A percentile compares a stretch with the other conserved stretches of the same genome.
Conservation (phyloP, 2,797 vertebrate genomes). For the Malacoctenus gilli region DNA sequence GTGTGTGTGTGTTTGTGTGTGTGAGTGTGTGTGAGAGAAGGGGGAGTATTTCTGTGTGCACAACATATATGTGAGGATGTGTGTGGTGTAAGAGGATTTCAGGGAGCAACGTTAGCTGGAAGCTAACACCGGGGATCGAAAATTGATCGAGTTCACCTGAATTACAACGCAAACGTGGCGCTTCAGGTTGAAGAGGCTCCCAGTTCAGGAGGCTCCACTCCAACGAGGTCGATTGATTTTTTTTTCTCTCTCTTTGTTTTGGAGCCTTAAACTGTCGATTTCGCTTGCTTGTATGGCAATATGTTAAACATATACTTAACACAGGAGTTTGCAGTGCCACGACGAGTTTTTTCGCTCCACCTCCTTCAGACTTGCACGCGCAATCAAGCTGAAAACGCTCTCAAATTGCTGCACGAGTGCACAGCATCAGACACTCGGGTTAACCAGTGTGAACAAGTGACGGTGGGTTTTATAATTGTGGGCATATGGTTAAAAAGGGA, state of each 20-base stretch:
- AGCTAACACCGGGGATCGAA: slow-evolving; percentile 14
- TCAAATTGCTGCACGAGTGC: background rate
- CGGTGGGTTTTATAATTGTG: background rate
- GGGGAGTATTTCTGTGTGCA: slow-evolving; percentile 15
- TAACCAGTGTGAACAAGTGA: background rate
- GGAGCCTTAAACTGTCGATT: too few species aligned
- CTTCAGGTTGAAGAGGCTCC: too few species aligned
- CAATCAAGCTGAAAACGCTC: background rate
- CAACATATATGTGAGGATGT: slow-evolving; percentile 13
- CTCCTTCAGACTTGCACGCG: too few species aligned
- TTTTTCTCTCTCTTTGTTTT: too few species aligned
- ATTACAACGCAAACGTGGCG: background rate
- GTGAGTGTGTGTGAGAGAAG: slow-evolving; percentile 21
- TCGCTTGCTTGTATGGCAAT: too few species aligned
- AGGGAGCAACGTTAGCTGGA: slow-evolving; percentile 27
- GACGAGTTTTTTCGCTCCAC: too few species aligned
- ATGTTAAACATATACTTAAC: too few species aligned
- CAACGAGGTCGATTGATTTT: too few species aligned
- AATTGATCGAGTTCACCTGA: slow-evolving; percentile 39
- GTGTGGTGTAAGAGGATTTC: slow-evolving; percentile 74
- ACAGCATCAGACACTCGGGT: background rate
- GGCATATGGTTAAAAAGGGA: too few species aligned
- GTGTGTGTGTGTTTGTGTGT: slow-evolving; percentile 41
- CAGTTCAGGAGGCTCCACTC: too few species aligned
- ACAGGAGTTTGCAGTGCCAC: too few species aligned